Conservation (phyloP, 2,797 vertebrate species). For the Gastrophryne carolinensis region DNA sequence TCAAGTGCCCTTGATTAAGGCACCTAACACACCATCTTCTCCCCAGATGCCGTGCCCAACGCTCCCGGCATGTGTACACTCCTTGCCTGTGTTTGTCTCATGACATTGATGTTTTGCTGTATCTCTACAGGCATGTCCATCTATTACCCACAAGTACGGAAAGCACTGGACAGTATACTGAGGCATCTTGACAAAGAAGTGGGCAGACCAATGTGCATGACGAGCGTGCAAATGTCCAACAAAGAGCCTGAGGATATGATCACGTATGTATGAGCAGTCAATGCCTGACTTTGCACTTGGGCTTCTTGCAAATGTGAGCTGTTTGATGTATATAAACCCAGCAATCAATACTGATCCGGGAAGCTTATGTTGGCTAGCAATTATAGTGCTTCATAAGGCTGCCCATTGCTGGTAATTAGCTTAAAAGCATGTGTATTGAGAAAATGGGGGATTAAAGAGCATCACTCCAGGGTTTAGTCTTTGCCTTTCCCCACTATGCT, state of each 20-base stretch:
- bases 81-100: too few relatives aligned
- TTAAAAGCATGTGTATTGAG: not conserved
- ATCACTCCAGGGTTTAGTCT: not conserved
- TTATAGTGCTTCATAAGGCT: not conserved
- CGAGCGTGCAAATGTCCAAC: conserved; percentile 96
- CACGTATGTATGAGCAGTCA: conserved; percentile 76
- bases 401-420: conserved; percentile 8
- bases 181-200: conserved; percentile 97
- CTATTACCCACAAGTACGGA: conserved; percentile 97
- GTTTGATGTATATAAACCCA: conserved; percentile 14
- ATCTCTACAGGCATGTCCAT: conserved; percentile 87
- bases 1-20: too few relatives aligned
- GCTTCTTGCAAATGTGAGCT: not conserved
- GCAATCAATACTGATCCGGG: conserved; percentile 19
- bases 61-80: too few relatives aligned
- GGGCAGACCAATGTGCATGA: conserved; percentile 98
- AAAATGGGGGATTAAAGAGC: not conserved
- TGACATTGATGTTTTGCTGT: not conserved
- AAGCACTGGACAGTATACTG: conserved; percentile 94
- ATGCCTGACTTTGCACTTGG: not conserved
- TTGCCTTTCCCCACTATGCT: not conserved
- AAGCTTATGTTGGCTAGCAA: not conserved
- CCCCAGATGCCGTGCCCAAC: too few relatives aligned
- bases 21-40: too few relatives aligned
- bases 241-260: conserved; percentile 99